Conservation (phyloP, 2,888 invertebrate species). For the Stomorhina lunata region DNA sequence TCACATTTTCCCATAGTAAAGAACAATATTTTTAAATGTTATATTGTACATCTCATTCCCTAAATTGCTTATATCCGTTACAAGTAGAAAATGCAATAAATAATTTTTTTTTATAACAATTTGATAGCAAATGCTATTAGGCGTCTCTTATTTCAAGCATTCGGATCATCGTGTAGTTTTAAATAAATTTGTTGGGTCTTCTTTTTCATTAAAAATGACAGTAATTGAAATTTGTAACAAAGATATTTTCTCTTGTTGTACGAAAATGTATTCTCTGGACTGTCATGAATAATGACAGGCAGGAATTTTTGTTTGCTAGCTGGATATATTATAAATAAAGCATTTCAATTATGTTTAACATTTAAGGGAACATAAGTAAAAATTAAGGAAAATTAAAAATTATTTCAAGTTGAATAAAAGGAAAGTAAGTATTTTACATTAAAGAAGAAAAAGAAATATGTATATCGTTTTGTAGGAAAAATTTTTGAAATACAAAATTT, state of each 20-base stretch:
- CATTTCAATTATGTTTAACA: conserved; percentile 35
- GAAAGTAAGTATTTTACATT: too few species aligned
- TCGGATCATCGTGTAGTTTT: conserved; percentile 9
- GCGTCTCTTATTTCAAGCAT: not conserved
- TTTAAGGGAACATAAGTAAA: not conserved
- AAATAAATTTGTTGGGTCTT: conserved; percentile 62
- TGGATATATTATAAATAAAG: conserved; percentile 14
- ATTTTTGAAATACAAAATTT: not conserved
- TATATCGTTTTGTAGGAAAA: too few species aligned
- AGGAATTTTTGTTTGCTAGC: not conserved
- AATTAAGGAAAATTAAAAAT: not conserved
- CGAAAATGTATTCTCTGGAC: not conserved
- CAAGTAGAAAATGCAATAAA: not conserved
- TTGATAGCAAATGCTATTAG: conserved; percentile 22
- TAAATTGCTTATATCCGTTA: conserved; percentile 45
- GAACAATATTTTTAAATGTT: not conserved
- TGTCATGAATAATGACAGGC: conserved; percentile 44
- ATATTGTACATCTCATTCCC: conserved; percentile 11
- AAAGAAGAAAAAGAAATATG: too few species aligned
- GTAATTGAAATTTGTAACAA: conserved; percentile 60
- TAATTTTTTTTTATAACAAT: not conserved
- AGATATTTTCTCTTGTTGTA: conserved; percentile 33
- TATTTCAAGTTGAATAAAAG: too few species aligned
- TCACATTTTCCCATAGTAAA: not conserved
- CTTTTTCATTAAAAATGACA: conserved; percentile 59